Conservation (phyloP, 2,113 vertebrate species). For the Phalacrocorax pelagicus region DNA sequence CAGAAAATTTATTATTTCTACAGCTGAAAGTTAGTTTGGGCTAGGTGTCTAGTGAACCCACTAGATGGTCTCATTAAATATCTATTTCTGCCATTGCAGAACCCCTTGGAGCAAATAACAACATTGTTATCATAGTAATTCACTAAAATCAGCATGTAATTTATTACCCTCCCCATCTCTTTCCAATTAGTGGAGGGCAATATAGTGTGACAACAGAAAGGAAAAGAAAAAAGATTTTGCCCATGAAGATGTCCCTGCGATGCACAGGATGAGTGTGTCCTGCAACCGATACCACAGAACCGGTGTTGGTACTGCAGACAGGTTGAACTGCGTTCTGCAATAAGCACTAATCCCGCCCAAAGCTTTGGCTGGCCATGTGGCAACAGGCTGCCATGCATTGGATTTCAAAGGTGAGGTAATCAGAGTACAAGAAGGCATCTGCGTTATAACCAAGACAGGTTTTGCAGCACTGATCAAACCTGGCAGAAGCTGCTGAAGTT, state of each 20-base stretch:
- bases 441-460: not conserved
- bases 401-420: not conserved
- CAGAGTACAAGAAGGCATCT: fast-evolving
- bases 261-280: not conserved
- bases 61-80: not conserved
- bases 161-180: not conserved
- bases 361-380: not conserved
- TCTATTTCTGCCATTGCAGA: not conserved
- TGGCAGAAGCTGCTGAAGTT: not conserved
- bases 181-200: not conserved
- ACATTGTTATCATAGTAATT: not conserved
- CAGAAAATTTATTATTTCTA: not conserved
- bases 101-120: not conserved
- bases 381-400: not conserved
- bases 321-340: not conserved
- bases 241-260: not conserved
- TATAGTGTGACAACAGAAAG: not conserved
- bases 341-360: not conserved
- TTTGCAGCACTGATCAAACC: not conserved
- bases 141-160: not conserved
- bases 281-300: not conserved
- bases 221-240: not conserved
- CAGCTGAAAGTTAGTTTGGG: not conserved
- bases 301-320: not conserved
- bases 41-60: not conserved